phyloP scores from a whole-genome alignment of 1,140 invertebrate genomes.

The Magallana gigas region DNA sequence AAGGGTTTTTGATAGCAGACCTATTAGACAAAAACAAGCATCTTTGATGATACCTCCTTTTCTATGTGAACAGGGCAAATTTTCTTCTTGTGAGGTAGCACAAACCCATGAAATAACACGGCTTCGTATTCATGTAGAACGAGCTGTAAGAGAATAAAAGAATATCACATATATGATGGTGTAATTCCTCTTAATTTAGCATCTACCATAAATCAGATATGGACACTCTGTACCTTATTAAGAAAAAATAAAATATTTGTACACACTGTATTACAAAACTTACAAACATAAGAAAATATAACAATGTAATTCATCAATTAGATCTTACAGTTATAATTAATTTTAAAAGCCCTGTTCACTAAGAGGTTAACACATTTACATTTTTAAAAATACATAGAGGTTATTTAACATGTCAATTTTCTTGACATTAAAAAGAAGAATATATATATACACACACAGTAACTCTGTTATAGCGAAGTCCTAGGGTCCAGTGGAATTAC shows the following conservation, averaged over 20 bases:
- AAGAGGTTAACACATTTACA: background rate
- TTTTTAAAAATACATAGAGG: background rate
- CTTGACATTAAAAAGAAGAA: background rate
- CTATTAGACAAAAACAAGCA: background rate
- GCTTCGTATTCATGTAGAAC: slow-evolving; percentile 55
- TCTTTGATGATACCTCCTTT: background rate
- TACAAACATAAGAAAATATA: no score
- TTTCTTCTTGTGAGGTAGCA: background rate
- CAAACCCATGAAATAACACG: slow-evolving; percentile 38
- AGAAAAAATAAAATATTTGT: no score
- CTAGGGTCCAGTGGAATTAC: no score
- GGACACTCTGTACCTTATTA: background rate
- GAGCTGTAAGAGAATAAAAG: slow-evolving; percentile 54
- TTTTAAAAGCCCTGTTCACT: background rate
- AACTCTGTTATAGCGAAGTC: no score
- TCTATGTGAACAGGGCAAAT: background rate
- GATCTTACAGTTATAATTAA: background rate
- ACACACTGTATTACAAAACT: no score
- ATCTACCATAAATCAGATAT: slow-evolving; percentile 37
- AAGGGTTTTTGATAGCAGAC: slow-evolving; percentile 31
- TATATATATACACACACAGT: background rate
- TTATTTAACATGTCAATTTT: no score
- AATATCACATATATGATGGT: slow-evolving; percentile 41
- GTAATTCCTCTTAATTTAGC: slow-evolving; percentile 15
- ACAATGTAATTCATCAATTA: no score